Evolutionary conservation across 30 jellyfish, hydroid and myxozoan species (phyloP).

Genomic region (Clytia hemisphaerica): DNA sequence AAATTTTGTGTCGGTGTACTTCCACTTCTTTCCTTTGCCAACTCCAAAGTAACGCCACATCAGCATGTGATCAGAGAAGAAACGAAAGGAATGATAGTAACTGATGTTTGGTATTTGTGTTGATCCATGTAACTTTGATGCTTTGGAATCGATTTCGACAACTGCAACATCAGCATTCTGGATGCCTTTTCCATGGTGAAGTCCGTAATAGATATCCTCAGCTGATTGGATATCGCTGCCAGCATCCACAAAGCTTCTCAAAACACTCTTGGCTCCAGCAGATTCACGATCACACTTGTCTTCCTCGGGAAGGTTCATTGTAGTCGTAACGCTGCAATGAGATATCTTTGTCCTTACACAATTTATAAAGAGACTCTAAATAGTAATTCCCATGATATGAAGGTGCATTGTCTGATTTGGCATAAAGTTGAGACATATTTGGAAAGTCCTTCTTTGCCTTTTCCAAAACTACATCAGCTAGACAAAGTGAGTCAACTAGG

Average conservation of each 20-base stretch:
- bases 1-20: no score
- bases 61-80: not conserved
- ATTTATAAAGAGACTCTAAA: not conserved
- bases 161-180: not conserved
- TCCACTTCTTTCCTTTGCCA: no score
- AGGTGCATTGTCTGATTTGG: not conserved
- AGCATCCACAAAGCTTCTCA: not conserved
- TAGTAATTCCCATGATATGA: not conserved
- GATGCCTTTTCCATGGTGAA: no score
- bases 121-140: not conserved
- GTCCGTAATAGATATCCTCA: no score
- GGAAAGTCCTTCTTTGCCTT: no score
- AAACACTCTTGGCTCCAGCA: no score
- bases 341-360: no score
- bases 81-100: not conserved
- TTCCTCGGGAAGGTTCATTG: slow-evolving; percentile 2
- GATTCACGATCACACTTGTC: not conserved
- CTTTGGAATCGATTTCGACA: not conserved
- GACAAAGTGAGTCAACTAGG: no score
- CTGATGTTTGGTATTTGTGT: not conserved
- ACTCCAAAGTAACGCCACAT: not conserved
- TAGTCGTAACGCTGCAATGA: not conserved
- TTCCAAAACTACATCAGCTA: no score
- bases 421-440: not conserved
- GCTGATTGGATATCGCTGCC: not conserved